These are phyloP conservation scores for Spisula solida DNA, from an alignment of 2,888 invertebrate species.

Conservation along the genomic window DNA sequence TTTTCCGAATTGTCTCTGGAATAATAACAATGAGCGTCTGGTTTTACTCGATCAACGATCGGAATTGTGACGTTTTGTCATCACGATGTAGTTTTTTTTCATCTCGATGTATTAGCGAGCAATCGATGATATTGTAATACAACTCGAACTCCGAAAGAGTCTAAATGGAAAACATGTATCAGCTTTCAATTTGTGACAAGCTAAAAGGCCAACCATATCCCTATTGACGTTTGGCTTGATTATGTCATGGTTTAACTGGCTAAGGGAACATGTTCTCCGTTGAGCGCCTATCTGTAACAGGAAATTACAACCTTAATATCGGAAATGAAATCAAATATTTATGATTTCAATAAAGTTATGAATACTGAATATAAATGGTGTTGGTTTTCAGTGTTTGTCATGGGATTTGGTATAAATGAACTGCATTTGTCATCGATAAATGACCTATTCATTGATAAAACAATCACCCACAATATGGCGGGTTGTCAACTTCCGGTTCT, in stretches of 20 bases:
- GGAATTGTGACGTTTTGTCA: conserved; percentile 24
- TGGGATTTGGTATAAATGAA: conserved; percentile 33
- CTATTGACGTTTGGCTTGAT: conserved; percentile 62
- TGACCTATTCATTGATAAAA: conserved; percentile 40
- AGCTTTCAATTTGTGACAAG: conserved; percentile 55
- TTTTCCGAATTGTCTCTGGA: not conserved
- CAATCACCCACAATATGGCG: conserved; percentile 3
- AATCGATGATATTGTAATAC: conserved; percentile 47
- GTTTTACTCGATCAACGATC: not conserved
- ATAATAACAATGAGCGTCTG: not conserved
- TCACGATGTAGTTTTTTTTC: conserved; percentile 9
- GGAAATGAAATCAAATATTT: conserved; percentile 74
- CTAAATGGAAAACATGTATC: conserved; percentile 60
- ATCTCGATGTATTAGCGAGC: not conserved
- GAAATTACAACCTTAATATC: conserved; percentile 65
- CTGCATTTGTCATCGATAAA: conserved; percentile 31
- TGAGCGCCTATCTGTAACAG: conserved; percentile 50
- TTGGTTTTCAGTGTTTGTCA: conserved; percentile 41
- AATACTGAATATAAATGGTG: conserved; percentile 52
- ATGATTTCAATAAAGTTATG: conserved; percentile 71
- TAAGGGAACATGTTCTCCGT: conserved; percentile 50
- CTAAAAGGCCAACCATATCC: conserved; percentile 60
- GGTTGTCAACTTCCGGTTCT: conserved; percentile 26
- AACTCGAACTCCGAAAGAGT: conserved; percentile 42
- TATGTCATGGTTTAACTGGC: conserved; percentile 65